Evolutionary conservation across 2,888 invertebrate species (phyloP).

Genomic region (Drosophila mimica): DNA sequence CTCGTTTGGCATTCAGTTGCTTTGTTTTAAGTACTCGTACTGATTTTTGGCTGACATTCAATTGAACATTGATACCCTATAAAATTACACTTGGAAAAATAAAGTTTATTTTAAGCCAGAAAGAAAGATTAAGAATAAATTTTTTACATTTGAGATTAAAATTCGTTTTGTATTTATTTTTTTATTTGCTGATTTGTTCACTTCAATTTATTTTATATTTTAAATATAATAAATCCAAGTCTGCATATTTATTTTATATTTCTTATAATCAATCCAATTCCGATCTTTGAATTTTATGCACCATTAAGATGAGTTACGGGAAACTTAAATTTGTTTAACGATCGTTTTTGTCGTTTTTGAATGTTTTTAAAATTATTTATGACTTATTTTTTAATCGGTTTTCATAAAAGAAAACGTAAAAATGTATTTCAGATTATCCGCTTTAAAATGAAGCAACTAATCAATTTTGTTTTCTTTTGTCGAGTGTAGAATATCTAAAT

Average conservation of each 20-base stretch:
- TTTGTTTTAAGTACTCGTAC: constrained; percentile 61
- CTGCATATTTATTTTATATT: not conserved
- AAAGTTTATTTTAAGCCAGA: not conserved
- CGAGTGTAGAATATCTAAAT: constrained; percentile 8
- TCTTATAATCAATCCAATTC: no score
- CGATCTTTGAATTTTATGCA: no score
- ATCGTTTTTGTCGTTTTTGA: no score
- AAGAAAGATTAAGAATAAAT: not conserved
- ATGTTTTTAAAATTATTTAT: no score
- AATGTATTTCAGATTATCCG: no score
- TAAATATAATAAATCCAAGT: not conserved
- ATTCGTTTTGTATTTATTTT: not conserved
- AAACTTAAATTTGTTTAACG: no score
- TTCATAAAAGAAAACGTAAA: no score
- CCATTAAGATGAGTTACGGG: no score
- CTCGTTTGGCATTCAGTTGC: constrained; percentile 28
- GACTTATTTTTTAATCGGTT: no score
- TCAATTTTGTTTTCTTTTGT: not conserved
- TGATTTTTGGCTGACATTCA: constrained; percentile 43
- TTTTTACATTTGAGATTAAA: not conserved
- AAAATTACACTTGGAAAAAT: not conserved
- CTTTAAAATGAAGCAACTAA: no score
- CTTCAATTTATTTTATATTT: not conserved
- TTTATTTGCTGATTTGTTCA: not conserved
- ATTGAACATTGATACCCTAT: constrained; percentile 4